Evolutionary conservation across 2,113 vertebrate genomes (phyloP), one percentile per base, ranked within the genome.

Genomic region (Bufo gargarizans): DNA sequence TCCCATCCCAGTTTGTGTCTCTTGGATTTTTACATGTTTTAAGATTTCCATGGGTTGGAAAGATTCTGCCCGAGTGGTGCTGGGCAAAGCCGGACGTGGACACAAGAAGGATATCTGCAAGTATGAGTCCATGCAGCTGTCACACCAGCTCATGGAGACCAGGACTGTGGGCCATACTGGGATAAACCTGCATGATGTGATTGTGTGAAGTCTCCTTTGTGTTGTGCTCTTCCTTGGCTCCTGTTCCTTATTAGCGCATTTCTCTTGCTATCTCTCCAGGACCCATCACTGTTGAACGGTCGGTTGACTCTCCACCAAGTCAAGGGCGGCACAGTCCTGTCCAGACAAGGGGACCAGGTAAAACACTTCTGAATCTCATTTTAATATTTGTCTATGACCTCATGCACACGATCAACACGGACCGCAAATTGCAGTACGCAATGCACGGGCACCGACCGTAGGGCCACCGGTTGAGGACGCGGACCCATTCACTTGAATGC

Each of bases 331-430:
- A 95, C 95, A 0, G 91, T 97, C 71, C 94, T 99, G 12, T 97
- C 96, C 0, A 94, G 92, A 61, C 97, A 99, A 86, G 98, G 98
- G 58, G 98, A 99, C 90, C 98, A 99, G 97, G 98, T 99, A 72
- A 94, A 95, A 84, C 33, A 16, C 12, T 11, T 33, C 33, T 72
- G 4, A 3, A 3, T 6, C 11, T 59, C 9, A 10, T 13, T 59
- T 13, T 33, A 33, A 33, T 33, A 14, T 6, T 59, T 19, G 59
- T 61, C 59, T 61, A 33, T 1, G 33, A 1, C 33, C 33, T 33
- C 33, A 33, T 33, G 33, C 33, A 33, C 33, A 33, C 33, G 0
- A 33, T 33, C 33, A 33, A 33, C 33, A 33, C 33, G 33, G 33
- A 33, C 33, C 33, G 33, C 33, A 33, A 33, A 33, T 33, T 33